phyloP scores from a whole-genome alignment of 2,888 invertebrate species.

The Eueremaeus valkanovi region DNA sequence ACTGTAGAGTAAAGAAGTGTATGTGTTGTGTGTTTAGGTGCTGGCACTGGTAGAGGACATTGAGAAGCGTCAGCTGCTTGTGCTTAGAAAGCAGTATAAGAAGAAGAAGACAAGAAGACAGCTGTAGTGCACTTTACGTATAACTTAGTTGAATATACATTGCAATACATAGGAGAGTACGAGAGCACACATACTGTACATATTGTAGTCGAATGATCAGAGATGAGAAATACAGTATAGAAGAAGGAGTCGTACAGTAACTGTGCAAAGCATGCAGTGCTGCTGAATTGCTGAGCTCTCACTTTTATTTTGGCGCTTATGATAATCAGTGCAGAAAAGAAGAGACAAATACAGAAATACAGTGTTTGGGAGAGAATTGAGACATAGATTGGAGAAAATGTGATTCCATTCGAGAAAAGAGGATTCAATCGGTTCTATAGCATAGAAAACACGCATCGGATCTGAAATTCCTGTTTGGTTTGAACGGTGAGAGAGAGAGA shows the following conservation, averaged over 20 bases:
- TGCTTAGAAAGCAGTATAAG: constrained; percentile 28
- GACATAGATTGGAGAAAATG: not conserved
- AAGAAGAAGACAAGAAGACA: constrained; percentile 29
- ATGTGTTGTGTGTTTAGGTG: not conserved
- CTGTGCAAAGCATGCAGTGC: not conserved
- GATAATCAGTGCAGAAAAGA: not conserved
- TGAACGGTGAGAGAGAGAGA: too few species aligned
- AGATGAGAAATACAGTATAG: too few species aligned
- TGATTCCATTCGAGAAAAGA: too few species aligned
- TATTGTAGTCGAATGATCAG: too few species aligned
- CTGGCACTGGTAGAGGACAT: not conserved
- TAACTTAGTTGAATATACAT: not conserved
- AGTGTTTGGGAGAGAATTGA: not conserved
- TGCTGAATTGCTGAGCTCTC: not conserved
- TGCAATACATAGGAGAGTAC: not conserved
- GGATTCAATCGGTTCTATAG: too few species aligned
- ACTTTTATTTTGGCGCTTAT: constrained; percentile 18
- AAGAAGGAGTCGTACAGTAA: too few species aligned
- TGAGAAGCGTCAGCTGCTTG: constrained; percentile 27
- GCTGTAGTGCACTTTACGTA: not conserved
- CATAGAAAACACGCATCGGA: too few species aligned
- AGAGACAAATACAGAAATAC: not conserved
- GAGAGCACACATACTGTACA: not conserved
- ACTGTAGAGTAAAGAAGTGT: not conserved
- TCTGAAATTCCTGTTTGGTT: too few species aligned